Conservation (phyloP, 2,797 vertebrate genomes). For the Etheostoma nigrum region DNA sequence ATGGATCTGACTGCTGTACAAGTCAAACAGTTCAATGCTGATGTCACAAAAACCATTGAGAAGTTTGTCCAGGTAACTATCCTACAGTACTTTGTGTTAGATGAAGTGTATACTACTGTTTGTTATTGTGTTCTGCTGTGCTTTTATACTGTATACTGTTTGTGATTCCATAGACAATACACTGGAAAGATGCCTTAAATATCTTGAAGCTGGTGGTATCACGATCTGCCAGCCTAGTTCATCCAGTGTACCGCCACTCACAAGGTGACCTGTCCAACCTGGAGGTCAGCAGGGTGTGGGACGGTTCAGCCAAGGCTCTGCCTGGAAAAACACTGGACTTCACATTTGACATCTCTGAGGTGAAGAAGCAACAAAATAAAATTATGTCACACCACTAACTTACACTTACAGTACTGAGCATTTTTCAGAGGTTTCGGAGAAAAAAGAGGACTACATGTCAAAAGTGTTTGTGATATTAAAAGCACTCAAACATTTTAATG, state of each 20-base stretch:
- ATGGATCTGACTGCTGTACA: slow-evolving; percentile 95
- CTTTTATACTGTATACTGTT: slow-evolving; percentile 16
- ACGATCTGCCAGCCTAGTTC: slow-evolving; percentile 95
- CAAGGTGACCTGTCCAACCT: slow-evolving; percentile 93
- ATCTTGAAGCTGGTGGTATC: slow-evolving; percentile 97
- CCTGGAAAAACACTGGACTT: slow-evolving; percentile 98
- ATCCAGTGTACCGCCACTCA: slow-evolving; percentile 92
- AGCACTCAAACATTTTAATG: background rate
- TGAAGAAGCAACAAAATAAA: slow-evolving; percentile 56
- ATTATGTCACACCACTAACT: background rate
- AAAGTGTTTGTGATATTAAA: slow-evolving; percentile 2
- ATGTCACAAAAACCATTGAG: slow-evolving; percentile 97
- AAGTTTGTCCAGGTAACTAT: slow-evolving; percentile 95
- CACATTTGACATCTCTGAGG: slow-evolving; percentile 99
- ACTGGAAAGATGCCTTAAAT: slow-evolving; percentile 98
- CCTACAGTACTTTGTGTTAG: background rate
- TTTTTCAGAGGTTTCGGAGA: background rate
- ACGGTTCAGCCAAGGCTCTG: slow-evolving; percentile 94
- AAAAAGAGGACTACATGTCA: background rate
- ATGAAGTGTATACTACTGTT: background rate
- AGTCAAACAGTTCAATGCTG: slow-evolving; percentile 95
- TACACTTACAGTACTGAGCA: background rate
- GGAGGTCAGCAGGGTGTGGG: slow-evolving; percentile 96
- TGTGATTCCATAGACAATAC: slow-evolving; percentile 86
- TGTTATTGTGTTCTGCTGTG: background rate